phyloP scores from a whole-genome alignment of 1,140 invertebrate species.

The Drosophila pseudoananassae region DNA sequence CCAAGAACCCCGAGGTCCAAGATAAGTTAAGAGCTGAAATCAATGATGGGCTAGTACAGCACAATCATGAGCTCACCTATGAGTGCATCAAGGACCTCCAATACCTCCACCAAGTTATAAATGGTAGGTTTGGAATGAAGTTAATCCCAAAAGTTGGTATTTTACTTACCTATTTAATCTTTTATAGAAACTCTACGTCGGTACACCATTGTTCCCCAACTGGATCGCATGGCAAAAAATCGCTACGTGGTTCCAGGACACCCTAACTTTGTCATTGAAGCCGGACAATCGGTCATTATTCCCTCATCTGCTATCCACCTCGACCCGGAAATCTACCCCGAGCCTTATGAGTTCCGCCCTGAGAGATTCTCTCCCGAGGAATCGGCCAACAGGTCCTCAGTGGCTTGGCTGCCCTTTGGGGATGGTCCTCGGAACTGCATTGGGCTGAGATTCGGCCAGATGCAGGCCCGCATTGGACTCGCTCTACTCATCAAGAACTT shows the following conservation, averaged over 20 bases:
- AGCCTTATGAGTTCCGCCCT: constrained; percentile 86
- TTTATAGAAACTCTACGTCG: constrained; percentile 87
- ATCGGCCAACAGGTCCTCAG: constrained; percentile 79
- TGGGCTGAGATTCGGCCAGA: constrained; percentile 84
- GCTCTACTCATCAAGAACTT: constrained; percentile 79
- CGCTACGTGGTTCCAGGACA: constrained; percentile 87
- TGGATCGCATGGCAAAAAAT: constrained; percentile 86
- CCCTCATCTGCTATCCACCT: constrained; percentile 86
- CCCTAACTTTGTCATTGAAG: constrained; percentile 85
- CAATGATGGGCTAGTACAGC: constrained; percentile 77
- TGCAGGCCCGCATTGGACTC: constrained; percentile 84
- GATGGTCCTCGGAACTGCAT: constrained; percentile 86
- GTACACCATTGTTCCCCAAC: constrained; percentile 86
- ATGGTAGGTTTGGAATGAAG: constrained; percentile 11
- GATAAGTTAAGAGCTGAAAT: constrained; percentile 87
- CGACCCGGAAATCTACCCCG: constrained; percentile 85
- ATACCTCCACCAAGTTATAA: constrained; percentile 85
- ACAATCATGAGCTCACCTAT: constrained; percentile 85
- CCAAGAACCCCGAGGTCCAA: constrained; percentile 87
- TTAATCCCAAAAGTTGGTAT: not conserved
- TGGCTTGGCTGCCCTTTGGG: constrained; percentile 88
- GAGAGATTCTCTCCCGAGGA: constrained; percentile 85
- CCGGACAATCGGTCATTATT: constrained; percentile 87
- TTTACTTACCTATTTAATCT: not conserved
- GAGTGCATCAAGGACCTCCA: constrained; percentile 85